These are phyloP conservation scores for Sylvilagus bachmani DNA, from an alignment of 2,113 vertebrate genomes.

Conservation along the genomic window DNA sequence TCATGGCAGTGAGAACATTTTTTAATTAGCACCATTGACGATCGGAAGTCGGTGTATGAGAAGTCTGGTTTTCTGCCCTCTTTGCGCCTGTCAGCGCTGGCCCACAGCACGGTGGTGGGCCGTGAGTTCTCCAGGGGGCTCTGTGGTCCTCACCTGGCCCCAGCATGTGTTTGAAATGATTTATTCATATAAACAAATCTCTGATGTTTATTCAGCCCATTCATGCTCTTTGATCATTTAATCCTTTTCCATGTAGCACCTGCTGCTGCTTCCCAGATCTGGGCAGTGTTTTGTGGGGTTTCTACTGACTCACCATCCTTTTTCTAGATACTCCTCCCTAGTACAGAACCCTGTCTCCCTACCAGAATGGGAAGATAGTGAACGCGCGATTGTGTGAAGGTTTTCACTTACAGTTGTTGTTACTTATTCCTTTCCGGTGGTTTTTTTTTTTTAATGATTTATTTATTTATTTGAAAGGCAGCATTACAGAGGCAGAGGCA, in stretches of 20 bases:
- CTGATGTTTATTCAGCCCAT: not conserved
- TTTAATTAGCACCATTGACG: not conserved
- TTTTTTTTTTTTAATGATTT: not conserved
- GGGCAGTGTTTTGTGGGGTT: not conserved
- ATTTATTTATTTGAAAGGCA: too few relatives aligned
- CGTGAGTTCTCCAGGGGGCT: not conserved
- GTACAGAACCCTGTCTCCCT: not conserved
- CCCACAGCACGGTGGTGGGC: not conserved
- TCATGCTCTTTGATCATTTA: not conserved
- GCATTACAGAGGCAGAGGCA: too few relatives aligned
- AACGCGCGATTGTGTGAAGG: not conserved
- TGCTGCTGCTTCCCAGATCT: not conserved
- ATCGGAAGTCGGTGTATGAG: not conserved
- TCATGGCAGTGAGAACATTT: not conserved
- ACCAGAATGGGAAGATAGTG: not conserved
- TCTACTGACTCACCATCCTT: not conserved
- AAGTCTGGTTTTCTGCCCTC: not conserved
- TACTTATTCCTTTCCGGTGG: not conserved
- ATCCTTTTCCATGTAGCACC: not conserved
- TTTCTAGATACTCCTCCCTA: not conserved
- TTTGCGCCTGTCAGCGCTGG: not conserved
- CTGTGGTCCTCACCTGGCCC: not conserved
- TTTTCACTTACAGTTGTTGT: not conserved
- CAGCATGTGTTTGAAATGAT: not conserved
- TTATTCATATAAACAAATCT: not conserved